Base-by-base conservation (phyloP, 2,888 invertebrate genomes). In the Coenonympha glycerion region DNA sequence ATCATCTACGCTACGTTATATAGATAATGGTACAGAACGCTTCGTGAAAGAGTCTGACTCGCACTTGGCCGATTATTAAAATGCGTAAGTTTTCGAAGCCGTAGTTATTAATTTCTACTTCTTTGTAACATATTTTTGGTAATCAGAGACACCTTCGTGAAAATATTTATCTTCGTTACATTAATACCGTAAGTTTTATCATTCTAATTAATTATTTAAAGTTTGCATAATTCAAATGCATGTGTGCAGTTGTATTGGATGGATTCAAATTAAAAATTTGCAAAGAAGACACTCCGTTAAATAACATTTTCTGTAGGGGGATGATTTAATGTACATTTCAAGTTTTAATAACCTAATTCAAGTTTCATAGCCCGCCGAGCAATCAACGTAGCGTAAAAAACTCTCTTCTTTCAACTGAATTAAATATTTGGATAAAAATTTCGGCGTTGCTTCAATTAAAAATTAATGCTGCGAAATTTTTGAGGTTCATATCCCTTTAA, bases 301-400 rank as follows among this genome's bases (percentile, higher is more conserved):
- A 30, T 41, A 30, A 24, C 18, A 16, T 30, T 41, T 41, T 18
- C 18, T 16, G 28, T 11, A 41, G 28, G n/a, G 18, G 30, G 39
- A 39, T 24, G 15, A 39, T 24, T 39, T 39, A 15, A 39, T 5
- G 39, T 44, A 33, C 44, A 44, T 22, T 44, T 44, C 13, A 34
- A 44, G 31, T 44, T 44, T 44, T 44, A 44, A 44, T 44, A 44
- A 33, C 44, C 44, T 34, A 9, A 44, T 44, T 33, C 44, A 44
- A 19, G 13, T 30, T 44, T 33, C 44, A 44, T 44, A 24, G 44
- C 44, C 33, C 34, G 33, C 33, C 33, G 44, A 33, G 44, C 16
- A 44, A 33, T 33, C 44, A 44, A 44, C 44, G 31, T 44, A 15
- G 21, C 33, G 33, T 22, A 33, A 44, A 44, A 44, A 33, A 21